Evolutionary conservation across 2,888 invertebrate genomes (phyloP), one percentile per base, ranked within the genome.

Genomic region (Eurois occulta): DNA sequence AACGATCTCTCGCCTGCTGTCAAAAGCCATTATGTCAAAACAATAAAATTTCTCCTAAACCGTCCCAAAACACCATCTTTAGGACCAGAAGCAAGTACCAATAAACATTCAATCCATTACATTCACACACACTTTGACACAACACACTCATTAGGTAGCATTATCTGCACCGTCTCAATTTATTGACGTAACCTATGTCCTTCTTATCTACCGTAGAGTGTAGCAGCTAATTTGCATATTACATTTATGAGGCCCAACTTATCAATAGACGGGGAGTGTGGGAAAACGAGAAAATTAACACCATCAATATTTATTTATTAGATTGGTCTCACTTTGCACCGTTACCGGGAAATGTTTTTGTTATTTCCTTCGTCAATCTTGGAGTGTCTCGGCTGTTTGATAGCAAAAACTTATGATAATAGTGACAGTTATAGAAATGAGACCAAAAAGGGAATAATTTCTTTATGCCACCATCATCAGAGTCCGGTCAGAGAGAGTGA

Each of bases 141-240:
- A 78, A 60, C 68, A 80, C 75, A 74, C 77, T 81, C 80, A 87
- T 87, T 86, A 87, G 38, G 70, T 38, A 78, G 72, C 75, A 78
- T 81, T 86, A 87, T 87, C 87, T 60, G 32, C 52, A 73, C 18
- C 43, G 75, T 79, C 64, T 84, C 64, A 77, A 87, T 87, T 87
- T 86, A 89, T 87, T 85, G 66, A 67, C 64, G 41, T 88, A 87
- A 89, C 86, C 86, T 88, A 80, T 86, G 89, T 88, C 84, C 77
- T 66, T 78, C 66, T 75, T 87, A 87, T 87, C 79, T 62, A 11
- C 7, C 32, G 28, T 32, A 65, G 84, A 83, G 77, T 80, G 68
- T 81, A 74, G 64, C 75, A 74, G 24, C 75, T 77, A 80, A 88
- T 88, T 83, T 83, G 88, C 89, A 85, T 89, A 72, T 73, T 78